These are phyloP conservation scores for Drosophila nebulosa DNA, from an alignment of 1,140 invertebrate species.

Conservation along the genomic window DNA sequence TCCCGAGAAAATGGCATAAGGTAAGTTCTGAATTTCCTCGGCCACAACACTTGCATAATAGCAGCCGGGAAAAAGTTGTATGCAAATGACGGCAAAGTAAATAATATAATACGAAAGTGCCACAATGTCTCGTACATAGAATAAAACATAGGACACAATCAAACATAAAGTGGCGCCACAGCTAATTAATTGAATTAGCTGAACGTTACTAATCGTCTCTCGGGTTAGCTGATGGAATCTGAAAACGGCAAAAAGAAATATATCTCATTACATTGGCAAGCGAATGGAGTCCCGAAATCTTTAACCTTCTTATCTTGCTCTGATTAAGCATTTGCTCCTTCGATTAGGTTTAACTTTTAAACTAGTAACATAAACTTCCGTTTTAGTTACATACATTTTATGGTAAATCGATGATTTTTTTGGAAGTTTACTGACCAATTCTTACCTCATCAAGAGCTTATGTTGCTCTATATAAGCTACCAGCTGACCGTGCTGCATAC, in stretches of 20 bases:
- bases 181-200: constrained; percentile 41
- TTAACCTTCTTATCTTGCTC: no score
- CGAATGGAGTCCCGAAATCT: no score
- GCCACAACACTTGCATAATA: constrained; percentile 60
- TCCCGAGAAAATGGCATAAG: constrained; percentile 62
- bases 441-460: constrained; percentile 45
- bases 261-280: no score
- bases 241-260: background rate
- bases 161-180: constrained; percentile 59
- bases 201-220: constrained; percentile 31
- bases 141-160: constrained; percentile 47
- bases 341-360: no score
- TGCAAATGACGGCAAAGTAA: constrained; percentile 34
- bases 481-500: constrained; percentile 4
- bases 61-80: constrained; percentile 66
- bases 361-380: no score
- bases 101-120: constrained; percentile 41
- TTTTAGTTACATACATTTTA: no score
- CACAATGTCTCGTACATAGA: constrained; percentile 42
- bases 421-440: no score
- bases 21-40: constrained; percentile 33
- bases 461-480: constrained; percentile 32
- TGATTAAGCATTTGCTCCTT: no score
- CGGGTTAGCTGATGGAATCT: constrained; percentile 34
- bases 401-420: no score